A percentile compares a stretch with the other conserved stretches of the same genome.
Conservation (phyloP, 2,888 invertebrate species). For the Thecocarcelia acutangulata region DNA sequence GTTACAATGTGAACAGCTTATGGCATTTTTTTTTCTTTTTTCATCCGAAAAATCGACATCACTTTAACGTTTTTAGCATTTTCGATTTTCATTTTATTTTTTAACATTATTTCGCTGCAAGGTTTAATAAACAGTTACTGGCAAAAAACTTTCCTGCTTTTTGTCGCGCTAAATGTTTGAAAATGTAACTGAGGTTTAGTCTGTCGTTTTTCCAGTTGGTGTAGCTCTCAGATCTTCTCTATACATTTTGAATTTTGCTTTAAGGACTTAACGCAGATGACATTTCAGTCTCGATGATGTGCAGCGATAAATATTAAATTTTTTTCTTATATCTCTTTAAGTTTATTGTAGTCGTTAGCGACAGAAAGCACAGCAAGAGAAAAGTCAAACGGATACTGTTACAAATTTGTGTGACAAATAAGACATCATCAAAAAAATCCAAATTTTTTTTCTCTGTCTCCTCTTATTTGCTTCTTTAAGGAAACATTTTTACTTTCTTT, state of each 20-base stretch:
- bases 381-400: constrained; percentile 54
- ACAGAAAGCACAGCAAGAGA: not conserved
- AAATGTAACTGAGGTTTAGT: constrained; percentile 36
- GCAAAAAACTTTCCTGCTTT: constrained; percentile 12
- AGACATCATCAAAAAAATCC: constrained; percentile 5
- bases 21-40: constrained; percentile 56
- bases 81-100: constrained; percentile 62
- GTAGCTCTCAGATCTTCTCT: constrained; percentile 36
- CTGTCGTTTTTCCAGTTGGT: constrained; percentile 30
- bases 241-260: constrained; percentile 60
- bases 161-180: constrained; percentile 23
- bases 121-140: constrained; percentile 48
- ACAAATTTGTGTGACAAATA: constrained; percentile 54
- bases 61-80: constrained; percentile 64
- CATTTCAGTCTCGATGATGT: constrained; percentile 56
- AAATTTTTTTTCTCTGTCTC: not conserved
- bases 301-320: constrained; percentile 60
- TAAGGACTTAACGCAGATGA: constrained; percentile 62
- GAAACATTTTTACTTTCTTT: no score
- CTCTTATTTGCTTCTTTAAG: no score
- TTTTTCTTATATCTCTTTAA: constrained; percentile 33
- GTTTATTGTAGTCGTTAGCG: constrained; percentile 3
- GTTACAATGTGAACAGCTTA: constrained; percentile 54
- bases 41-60: constrained; percentile 58
- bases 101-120: constrained; percentile 38